A percentile compares a stretch with the other conserved stretches of the same genome.
Conservation (phyloP, 2,888 invertebrate species). For the Trisateles emortualis region DNA sequence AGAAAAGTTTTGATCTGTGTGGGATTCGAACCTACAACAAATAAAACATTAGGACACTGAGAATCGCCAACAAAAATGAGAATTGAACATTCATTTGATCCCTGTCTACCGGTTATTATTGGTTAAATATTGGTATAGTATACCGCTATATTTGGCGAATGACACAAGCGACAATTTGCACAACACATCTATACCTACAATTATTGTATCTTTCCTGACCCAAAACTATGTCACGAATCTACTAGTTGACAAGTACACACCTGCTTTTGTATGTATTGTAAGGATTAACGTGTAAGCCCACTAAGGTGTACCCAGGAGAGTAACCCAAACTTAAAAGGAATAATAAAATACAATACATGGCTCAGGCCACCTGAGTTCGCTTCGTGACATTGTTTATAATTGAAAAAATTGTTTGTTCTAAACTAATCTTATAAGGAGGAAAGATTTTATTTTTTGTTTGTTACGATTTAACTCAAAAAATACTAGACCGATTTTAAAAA, state of each 20-base stretch:
- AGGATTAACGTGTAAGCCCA: constrained; percentile 36
- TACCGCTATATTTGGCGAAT: too few species aligned
- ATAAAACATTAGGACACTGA: too few species aligned
- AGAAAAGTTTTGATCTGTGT: too few species aligned
- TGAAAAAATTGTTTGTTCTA: background rate
- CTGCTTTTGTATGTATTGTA: constrained; percentile 18
- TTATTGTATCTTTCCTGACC: background rate
- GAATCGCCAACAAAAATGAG: too few species aligned
- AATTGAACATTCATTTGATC: too few species aligned
- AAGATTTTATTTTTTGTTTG: background rate
- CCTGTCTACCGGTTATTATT: too few species aligned
- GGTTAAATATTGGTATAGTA: too few species aligned
- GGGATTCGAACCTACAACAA: too few species aligned
- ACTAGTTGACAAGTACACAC: constrained; percentile 15
- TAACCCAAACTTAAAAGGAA: constrained; percentile 35
- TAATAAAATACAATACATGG: constrained; percentile 8
- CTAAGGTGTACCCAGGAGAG: constrained; percentile 34
- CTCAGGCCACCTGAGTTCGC: constrained; percentile 1
- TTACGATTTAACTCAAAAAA: too few species aligned
- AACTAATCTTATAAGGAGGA: background rate
- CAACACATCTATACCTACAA: background rate
- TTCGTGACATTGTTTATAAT: background rate
- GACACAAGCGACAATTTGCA: too few species aligned
- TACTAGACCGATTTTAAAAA: too few species aligned
- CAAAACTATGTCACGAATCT: background rate